phyloP scores from a whole-genome alignment of 2,888 invertebrate species.

The Mythimna impura region DNA sequence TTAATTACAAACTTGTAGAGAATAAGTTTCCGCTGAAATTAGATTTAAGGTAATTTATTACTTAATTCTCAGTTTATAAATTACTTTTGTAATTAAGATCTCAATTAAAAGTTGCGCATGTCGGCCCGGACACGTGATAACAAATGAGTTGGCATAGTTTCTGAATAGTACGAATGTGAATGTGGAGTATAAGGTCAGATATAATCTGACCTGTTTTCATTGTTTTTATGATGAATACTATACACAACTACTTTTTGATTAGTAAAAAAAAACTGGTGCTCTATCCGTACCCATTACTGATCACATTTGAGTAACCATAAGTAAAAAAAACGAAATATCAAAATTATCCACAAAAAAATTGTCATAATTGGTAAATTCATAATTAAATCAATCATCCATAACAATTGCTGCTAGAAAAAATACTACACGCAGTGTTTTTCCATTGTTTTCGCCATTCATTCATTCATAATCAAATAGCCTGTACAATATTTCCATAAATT shows the following conservation, averaged over 20 bases:
- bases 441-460: too few species aligned
- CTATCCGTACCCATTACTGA: too few species aligned
- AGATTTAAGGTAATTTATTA: slow-evolving; percentile 73
- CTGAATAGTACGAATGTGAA: slow-evolving; percentile 12
- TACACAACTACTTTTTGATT: too few species aligned
- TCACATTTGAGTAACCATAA: too few species aligned
- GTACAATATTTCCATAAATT: too few species aligned
- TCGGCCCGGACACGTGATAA: slow-evolving; percentile 53
- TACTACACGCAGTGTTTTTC: too few species aligned
- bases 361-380: too few species aligned
- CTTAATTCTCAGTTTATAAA: slow-evolving; percentile 68
- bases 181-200: not conserved
- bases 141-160: slow-evolving; percentile 46
- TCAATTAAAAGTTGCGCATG: slow-evolving; percentile 60
- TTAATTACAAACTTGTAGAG: slow-evolving; percentile 76
- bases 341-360: too few species aligned
- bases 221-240: not conserved
- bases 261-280: too few species aligned
- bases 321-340: not conserved
- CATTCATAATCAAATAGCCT: too few species aligned
- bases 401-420: too few species aligned
- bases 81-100: slow-evolving; percentile 68
- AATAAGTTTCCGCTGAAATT: slow-evolving; percentile 67
- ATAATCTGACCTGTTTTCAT: slow-evolving; percentile 5
- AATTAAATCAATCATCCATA: too few species aligned